Conservation (phyloP, 2,797 vertebrate genomes). For the Sebastiscus tertius region DNA sequence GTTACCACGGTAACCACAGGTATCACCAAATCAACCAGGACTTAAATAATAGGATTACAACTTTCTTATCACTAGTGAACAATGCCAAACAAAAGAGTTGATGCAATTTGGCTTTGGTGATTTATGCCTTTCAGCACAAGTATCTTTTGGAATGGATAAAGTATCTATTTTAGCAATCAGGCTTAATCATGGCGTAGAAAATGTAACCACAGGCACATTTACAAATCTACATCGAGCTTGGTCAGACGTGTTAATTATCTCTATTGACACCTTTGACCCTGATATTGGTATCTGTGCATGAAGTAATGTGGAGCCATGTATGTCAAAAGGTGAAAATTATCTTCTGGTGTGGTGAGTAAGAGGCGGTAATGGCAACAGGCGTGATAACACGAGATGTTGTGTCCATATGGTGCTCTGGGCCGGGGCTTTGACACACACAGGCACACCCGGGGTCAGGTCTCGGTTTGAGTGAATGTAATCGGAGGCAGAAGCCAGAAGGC, state of each 20-base stretch:
- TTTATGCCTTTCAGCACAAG: not conserved
- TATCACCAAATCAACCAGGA: too few relatives aligned
- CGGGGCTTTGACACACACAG: slow-evolving; percentile 25
- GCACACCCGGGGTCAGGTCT: slow-evolving; percentile 51
- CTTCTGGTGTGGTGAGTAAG: slow-evolving; percentile 12
- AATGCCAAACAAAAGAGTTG: not conserved
- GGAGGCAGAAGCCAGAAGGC: slow-evolving; percentile 63
- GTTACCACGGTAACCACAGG: too few relatives aligned
- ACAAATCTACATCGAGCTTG: not conserved
- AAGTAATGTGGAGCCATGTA: slow-evolving; percentile 7
- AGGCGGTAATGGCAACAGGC: slow-evolving; percentile 26
- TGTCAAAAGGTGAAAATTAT: slow-evolving; percentile 43
- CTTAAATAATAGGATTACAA: too few relatives aligned
- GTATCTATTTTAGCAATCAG: not conserved
- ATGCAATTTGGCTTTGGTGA: not conserved
- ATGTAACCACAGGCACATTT: not conserved
- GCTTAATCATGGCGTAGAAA: not conserved
- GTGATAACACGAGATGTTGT: slow-evolving; percentile 28
- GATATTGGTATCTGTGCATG: not conserved
- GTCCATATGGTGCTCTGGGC: slow-evolving; percentile 57
- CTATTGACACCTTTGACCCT: not conserved
- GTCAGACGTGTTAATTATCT: slow-evolving; percentile 14
- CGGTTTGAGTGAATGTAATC: slow-evolving; percentile 60
- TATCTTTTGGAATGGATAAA: not conserved
- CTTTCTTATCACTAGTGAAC: not conserved